Conservation (phyloP, 2,797 vertebrate species). For the Gymnothorax javanicus region DNA sequence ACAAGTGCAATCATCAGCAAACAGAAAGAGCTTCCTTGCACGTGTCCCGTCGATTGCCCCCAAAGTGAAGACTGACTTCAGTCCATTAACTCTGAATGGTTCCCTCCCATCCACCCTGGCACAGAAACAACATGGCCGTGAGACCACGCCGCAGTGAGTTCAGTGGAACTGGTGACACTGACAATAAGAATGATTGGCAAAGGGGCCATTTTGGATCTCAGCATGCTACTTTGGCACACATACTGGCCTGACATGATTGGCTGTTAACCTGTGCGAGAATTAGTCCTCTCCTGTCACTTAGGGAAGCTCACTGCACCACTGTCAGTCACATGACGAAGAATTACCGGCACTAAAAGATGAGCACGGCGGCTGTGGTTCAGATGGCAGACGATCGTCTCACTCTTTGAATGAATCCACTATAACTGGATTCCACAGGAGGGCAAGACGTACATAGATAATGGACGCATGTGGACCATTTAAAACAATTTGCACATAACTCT, state of each 20-base stretch:
- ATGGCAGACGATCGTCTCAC: no score
- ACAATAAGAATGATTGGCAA: neutral
- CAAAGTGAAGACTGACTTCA: slow-evolving; percentile 55
- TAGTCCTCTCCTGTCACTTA: neutral
- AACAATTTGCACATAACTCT: neutral
- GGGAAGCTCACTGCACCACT: no score
- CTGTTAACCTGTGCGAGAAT: neutral
- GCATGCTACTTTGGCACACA: neutral
- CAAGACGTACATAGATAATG: neutral
- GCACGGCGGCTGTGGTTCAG: no score
- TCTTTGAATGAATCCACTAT: no score
- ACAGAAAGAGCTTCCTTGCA: slow-evolving; percentile 29
- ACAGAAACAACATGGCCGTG: no score
- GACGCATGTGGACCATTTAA: neutral
- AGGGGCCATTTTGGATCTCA: neutral
- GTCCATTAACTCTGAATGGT: slow-evolving; percentile 56
- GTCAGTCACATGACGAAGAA: neutral
- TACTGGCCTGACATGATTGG: neutral
- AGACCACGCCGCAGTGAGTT: neutral
- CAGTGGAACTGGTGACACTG: neutral
- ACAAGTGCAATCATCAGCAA: slow-evolving; percentile 12
- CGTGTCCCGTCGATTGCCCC: slow-evolving; percentile 63
- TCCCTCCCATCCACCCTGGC: slow-evolving; percentile 2
- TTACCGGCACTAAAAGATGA: no score
- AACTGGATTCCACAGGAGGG: no score